These are phyloP conservation scores for Halcyon senegalensis DNA, from an alignment of 2,113 vertebrate genomes.

Conservation along the genomic window DNA sequence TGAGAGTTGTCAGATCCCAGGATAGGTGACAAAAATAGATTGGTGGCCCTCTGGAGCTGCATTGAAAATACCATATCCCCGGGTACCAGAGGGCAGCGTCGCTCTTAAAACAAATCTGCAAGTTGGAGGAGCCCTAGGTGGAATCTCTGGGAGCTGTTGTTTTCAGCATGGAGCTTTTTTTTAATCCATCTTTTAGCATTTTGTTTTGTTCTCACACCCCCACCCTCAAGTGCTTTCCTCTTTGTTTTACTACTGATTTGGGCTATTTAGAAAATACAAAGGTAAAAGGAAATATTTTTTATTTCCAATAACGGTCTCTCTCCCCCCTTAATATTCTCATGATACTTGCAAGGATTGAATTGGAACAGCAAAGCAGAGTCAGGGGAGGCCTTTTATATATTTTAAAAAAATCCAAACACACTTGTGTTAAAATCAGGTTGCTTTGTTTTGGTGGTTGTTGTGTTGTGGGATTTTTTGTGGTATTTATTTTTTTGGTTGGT, in stretches of 20 bases:
- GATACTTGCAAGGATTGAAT: background rate
- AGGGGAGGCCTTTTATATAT: background rate
- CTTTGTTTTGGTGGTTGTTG: too few relatives aligned
- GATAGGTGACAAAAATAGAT: constrained; percentile 55
- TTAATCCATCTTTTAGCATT: constrained; percentile 3
- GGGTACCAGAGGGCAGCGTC: constrained; percentile 20
- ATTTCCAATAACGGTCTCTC: background rate
- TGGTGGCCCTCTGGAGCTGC: background rate
- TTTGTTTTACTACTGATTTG: background rate
- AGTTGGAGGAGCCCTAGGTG: background rate
- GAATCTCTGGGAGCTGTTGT: background rate
- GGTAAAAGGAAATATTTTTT: background rate
- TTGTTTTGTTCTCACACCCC: background rate
- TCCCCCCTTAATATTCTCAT: background rate
- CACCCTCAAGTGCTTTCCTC: background rate
- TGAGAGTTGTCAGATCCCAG: constrained; percentile 55
- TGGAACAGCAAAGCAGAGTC: background rate
- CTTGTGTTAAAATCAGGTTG: background rate
- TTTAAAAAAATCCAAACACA: too few relatives aligned
- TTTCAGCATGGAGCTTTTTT: background rate
- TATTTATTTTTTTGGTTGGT: too few relatives aligned
- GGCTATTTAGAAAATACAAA: background rate
- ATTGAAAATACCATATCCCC: constrained; percentile 26
- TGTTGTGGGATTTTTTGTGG: too few relatives aligned
- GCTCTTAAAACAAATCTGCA: background rate